phyloP scores from a whole-genome alignment of 2,113 vertebrate genomes.

The Ciconia maguari region DNA sequence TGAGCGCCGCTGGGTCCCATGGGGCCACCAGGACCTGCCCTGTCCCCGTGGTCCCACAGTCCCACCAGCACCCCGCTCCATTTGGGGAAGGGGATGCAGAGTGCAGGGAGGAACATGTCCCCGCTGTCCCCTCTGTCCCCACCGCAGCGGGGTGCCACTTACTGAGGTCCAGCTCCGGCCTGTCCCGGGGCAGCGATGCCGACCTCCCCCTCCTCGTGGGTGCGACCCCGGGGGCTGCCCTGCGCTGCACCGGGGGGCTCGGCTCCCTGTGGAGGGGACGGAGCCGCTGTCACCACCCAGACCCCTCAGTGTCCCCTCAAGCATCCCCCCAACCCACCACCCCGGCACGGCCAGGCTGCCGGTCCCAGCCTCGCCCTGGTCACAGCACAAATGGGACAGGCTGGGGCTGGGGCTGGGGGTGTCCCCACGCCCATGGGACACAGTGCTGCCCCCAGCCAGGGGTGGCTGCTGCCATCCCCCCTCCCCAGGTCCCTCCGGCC shows the following conservation, averaged over 20 bases:
- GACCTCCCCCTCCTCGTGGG: conserved; percentile 12
- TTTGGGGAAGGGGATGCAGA: accelerated
- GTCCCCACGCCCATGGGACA: neutral
- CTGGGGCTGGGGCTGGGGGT: no score
- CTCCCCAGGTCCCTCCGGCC: neutral
- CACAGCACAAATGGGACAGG: neutral
- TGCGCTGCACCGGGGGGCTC: neutral
- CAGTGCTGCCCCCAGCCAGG: neutral
- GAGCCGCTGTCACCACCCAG: neutral
- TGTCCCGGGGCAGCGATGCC: conserved; percentile 46
- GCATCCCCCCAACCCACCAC: accelerated
- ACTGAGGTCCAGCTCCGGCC: conserved; percentile 59
- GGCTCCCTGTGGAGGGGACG: neutral
- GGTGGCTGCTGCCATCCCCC: no score
- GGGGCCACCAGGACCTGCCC: neutral
- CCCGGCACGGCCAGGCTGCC: no score
- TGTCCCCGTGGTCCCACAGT: accelerated
- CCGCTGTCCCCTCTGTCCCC: neutral
- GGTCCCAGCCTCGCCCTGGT: no score
- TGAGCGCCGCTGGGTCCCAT: neutral
- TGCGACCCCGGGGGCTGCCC: neutral
- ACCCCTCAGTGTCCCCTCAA: neutral
- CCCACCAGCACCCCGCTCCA: accelerated
- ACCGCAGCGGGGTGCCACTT: neutral
- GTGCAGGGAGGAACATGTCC: neutral